Conservation (phyloP, 2,797 vertebrate species). For the Anomalospiza imberbis region DNA sequence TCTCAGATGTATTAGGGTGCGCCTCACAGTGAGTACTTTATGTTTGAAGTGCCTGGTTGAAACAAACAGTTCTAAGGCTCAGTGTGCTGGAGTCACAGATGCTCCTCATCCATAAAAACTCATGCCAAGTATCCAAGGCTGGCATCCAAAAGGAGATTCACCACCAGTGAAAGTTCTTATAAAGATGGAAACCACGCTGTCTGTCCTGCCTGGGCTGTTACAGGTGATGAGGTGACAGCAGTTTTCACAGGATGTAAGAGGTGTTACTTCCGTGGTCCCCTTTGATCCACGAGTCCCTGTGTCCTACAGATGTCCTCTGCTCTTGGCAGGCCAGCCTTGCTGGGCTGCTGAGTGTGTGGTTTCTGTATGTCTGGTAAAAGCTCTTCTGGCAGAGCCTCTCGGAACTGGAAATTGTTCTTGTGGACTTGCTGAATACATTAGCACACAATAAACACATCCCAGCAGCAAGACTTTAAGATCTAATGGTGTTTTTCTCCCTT, state of each 20-base stretch:
- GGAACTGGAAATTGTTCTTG: slow-evolving; percentile 29
- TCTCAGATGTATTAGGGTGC: neutral
- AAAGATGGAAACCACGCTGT: neutral
- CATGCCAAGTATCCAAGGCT: neutral
- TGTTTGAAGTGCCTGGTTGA: neutral
- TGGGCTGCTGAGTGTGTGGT: neutral
- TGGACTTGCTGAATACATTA: slow-evolving; percentile 51
- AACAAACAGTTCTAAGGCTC: neutral
- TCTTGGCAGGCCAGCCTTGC: neutral
- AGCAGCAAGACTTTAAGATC: neutral
- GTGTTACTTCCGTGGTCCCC: neutral
- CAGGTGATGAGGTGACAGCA: neutral
- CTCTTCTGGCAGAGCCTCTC: slow-evolving; percentile 31
- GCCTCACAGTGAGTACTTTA: neutral
- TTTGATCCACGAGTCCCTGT: neutral
- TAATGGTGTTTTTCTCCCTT: slow-evolving; percentile 22
- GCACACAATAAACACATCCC: neutral
- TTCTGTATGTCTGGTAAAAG: slow-evolving; percentile 57
- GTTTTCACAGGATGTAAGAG: neutral
- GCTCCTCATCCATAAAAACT: neutral
- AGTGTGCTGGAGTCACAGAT: neutral
- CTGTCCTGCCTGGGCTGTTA: neutral
- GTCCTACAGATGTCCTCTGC: neutral
- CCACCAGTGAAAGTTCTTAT: neutral
- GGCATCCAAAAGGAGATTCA: neutral